Conservation (phyloP, 2,888 invertebrate genomes). For the Machimus atricapillus region DNA sequence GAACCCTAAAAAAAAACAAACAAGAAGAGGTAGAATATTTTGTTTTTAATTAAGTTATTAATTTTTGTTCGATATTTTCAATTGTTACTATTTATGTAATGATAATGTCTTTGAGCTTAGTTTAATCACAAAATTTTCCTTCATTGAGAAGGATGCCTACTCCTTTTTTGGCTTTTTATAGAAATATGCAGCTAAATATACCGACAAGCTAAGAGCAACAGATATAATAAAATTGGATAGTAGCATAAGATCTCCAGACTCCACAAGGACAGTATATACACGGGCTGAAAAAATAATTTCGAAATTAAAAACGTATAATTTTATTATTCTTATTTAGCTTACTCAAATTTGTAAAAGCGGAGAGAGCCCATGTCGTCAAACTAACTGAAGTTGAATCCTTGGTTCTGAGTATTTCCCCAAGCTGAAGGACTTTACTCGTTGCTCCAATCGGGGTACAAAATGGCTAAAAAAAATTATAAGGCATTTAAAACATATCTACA, state of each 20-base stretch:
- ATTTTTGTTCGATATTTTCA: background rate
- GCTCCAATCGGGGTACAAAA: slow-evolving; percentile 75
- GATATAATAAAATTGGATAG: slow-evolving; percentile 78
- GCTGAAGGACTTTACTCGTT: slow-evolving; percentile 81
- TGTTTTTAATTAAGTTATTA: background rate
- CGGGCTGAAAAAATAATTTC: slow-evolving; percentile 69
- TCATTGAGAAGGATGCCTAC: background rate
- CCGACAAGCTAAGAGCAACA: slow-evolving; percentile 71
- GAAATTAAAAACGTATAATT: background rate
- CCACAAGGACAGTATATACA: slow-evolving; percentile 79
- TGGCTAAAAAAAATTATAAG: slow-evolving; percentile 53
- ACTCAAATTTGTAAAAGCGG: slow-evolving; percentile 82
- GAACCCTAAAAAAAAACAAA: too few species aligned
- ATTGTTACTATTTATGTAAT: background rate
- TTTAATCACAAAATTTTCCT: background rate
- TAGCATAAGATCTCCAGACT: slow-evolving; percentile 76
- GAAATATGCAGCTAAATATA: slow-evolving; percentile 74
- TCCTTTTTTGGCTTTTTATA: slow-evolving; percentile 66
- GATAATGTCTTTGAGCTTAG: background rate
- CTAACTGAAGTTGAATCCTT: slow-evolving; percentile 81
- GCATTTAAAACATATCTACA: background rate
- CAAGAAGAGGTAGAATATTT: background rate
- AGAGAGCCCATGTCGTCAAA: slow-evolving; percentile 81
- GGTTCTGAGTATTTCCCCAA: slow-evolving; percentile 73
- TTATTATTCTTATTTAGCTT: slow-evolving; percentile 61